Conservation (phyloP, 1,140 invertebrate species). For the Camponotus vicinus region DNA sequence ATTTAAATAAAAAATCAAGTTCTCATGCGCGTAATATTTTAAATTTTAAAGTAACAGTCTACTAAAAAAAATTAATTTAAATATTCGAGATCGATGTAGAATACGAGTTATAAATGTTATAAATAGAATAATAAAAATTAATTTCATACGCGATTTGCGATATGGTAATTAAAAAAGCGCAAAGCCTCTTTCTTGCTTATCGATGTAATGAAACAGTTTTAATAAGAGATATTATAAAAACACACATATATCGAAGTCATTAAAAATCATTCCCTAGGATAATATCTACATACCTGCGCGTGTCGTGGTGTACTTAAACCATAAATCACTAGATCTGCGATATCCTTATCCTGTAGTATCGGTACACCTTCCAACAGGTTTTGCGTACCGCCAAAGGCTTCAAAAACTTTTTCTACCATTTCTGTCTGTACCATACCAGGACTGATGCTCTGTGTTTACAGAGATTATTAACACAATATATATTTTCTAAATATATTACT, state of each 20-base stretch:
- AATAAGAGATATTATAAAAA: neutral
- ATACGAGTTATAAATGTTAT: neutral
- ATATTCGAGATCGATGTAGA: neutral
- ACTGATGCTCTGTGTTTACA: constrained; percentile 39
- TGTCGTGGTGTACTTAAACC: constrained; percentile 87
- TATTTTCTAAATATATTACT: too few species aligned
- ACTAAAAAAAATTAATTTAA: neutral
- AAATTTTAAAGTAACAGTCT: neutral
- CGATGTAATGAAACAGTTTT: neutral
- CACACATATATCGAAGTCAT: neutral
- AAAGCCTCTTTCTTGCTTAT: neutral
- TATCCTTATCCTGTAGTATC: constrained; percentile 84
- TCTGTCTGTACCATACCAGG: constrained; percentile 83
- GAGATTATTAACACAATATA: too few species aligned
- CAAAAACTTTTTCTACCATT: constrained; percentile 79
- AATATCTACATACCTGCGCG: constrained; percentile 87
- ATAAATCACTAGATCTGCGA: constrained; percentile 88
- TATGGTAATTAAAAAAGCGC: neutral
- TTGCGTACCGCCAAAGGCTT: neutral
- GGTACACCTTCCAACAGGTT: constrained; percentile 52
- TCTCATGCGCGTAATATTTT: neutral
- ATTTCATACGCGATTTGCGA: neutral
- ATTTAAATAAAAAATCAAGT: neutral
- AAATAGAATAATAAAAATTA: too few species aligned
- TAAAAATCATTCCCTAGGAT: neutral